Percentiles rank a stretch among this genome's conserved stretches.
These are phyloP conservation scores for Porphyrio hochstetteri DNA, from an alignment of 2,113 vertebrate species.

Conservation along the genomic window DNA sequence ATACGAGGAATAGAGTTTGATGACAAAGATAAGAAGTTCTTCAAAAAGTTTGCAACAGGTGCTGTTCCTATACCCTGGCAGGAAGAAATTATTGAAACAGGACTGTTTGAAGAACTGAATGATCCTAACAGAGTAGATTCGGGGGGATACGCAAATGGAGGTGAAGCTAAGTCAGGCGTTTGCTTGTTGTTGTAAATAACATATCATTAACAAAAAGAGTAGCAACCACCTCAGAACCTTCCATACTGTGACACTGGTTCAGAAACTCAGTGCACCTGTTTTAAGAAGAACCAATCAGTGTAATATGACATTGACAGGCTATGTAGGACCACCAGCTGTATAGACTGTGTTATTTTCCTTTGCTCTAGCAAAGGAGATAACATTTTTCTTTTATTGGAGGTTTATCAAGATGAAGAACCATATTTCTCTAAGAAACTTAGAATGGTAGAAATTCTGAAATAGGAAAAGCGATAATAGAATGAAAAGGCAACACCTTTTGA, in stretches of 20 bases:
- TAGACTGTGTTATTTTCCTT: not conserved
- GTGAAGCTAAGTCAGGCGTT: constrained; percentile 78
- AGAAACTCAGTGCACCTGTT: not conserved
- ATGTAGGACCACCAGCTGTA: not conserved
- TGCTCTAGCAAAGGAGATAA: not conserved
- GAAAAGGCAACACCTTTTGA: constrained; percentile 13
- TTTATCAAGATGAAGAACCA: not conserved
- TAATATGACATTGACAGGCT: not conserved
- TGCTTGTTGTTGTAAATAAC: constrained; percentile 81
- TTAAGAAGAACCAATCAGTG: not conserved
- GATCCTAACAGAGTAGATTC: constrained; percentile 80
- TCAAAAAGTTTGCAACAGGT: constrained; percentile 87
- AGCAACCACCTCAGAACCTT: not conserved
- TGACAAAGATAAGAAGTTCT: constrained; percentile 88
- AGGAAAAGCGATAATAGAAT: not conserved
- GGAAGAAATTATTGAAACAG: constrained; percentile 88
- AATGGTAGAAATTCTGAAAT: constrained; percentile 20
- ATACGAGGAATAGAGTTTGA: constrained; percentile 87
- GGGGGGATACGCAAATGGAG: constrained; percentile 51
- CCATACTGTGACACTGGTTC: not conserved
- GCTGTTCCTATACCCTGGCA: constrained; percentile 87
- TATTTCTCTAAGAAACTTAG: constrained; percentile 50
- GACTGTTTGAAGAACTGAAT: constrained; percentile 87
- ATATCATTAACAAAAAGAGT: not conserved
- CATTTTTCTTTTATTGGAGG: not conserved